phyloP scores from a whole-genome alignment of 2,113 vertebrate species.

The Phyllopteryx taeniolatus region DNA sequence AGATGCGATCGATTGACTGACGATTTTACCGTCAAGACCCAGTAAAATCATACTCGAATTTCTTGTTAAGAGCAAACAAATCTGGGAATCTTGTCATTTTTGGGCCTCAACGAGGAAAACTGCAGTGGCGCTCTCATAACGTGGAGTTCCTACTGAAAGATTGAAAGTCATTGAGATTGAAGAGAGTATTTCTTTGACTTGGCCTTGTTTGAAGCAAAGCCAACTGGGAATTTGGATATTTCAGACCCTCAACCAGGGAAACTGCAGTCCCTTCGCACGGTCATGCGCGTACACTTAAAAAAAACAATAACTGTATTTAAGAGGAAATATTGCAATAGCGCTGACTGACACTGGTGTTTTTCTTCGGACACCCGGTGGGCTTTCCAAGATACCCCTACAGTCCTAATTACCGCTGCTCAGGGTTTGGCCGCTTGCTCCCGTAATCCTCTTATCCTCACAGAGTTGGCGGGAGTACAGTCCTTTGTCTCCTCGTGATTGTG shows the following conservation, averaged over 20 bases:
- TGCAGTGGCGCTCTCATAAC: background rate
- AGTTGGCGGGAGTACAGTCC: slow-evolving; percentile 55
- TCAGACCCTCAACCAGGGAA: slow-evolving; percentile 61
- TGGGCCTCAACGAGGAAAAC: background rate
- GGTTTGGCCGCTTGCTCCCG: slow-evolving; percentile 36
- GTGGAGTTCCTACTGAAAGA: background rate
- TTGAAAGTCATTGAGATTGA: background rate
- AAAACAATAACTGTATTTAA: slow-evolving; percentile 66
- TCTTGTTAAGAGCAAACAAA: background rate
- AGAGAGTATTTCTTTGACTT: background rate
- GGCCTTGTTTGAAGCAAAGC: background rate
- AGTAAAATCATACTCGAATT: no score
- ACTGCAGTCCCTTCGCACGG: slow-evolving; percentile 32
- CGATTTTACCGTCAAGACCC: no score
- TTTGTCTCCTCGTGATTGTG: slow-evolving; percentile 62
- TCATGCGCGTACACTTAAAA: slow-evolving; percentile 34
- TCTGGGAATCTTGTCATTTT: background rate
- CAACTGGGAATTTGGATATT: background rate
- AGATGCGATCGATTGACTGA: no score
- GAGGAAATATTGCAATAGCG: slow-evolving; percentile 62
- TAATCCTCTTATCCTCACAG: slow-evolving; percentile 62
- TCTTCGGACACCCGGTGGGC: slow-evolving; percentile 48
- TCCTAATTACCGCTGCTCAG: slow-evolving; percentile 49
- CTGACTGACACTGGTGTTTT: slow-evolving; percentile 56
- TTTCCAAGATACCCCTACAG: slow-evolving; percentile 56